These are phyloP conservation scores for Tringa solitaria DNA, from an alignment of 2,113 vertebrate genomes.

Conservation along the genomic window DNA sequence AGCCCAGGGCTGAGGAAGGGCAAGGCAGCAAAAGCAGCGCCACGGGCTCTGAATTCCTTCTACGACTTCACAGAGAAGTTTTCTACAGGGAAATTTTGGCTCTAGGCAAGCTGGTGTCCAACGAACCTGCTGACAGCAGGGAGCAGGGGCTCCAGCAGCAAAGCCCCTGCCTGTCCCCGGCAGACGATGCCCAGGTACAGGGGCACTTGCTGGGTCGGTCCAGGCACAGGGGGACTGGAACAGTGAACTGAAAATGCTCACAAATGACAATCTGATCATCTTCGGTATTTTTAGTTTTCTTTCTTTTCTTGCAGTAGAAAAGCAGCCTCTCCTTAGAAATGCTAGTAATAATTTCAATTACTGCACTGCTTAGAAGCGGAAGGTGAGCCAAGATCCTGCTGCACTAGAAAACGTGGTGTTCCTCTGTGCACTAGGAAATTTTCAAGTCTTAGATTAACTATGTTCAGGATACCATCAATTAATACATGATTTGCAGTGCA, in stretches of 20 bases:
- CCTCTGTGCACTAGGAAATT: not conserved
- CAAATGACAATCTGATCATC: not conserved
- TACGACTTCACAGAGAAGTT: not conserved
- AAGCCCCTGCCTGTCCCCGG: not conserved
- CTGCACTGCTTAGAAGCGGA: not conserved
- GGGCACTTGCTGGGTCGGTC: not conserved
- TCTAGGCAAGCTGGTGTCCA: not conserved
- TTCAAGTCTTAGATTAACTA: not conserved
- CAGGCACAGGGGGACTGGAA: not conserved
- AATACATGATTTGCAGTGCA: constrained; percentile 27
- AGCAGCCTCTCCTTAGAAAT: not conserved
- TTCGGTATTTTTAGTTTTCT: not conserved
- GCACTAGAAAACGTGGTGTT: not conserved
- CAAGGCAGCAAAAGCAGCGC: not conserved
- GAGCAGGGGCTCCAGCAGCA: not conserved
- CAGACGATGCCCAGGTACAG: accelerated
- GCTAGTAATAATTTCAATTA: not conserved
- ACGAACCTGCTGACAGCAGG: not conserved
- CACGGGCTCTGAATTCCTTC: not conserved
- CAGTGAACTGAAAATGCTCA: not conserved
- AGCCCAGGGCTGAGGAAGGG: not conserved
- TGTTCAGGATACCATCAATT: not conserved
- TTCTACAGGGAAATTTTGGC: not conserved
- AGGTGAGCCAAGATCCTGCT: not conserved
- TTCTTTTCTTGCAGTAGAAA: not conserved